Evolutionary conservation across 1,140 invertebrate species (phyloP), one percentile per base, ranked within the genome.

Genomic region (Meloidogyne hapla): DNA sequence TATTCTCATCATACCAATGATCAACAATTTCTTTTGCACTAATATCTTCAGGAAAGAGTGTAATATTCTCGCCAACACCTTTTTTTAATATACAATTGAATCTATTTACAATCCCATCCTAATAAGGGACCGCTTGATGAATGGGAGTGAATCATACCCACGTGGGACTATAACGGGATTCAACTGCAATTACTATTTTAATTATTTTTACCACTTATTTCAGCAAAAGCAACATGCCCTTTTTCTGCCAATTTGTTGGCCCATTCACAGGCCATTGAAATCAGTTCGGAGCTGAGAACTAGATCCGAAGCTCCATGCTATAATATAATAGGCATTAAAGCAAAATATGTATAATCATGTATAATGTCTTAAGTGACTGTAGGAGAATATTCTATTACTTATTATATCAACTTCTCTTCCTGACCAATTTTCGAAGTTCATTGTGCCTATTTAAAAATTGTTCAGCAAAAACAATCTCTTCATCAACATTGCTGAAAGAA

Each of bases 1-100:
- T 77, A 64, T 85, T 77, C 70, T 86, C 84, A 42, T 77, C 73
- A 74, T 86, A 86, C 84, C 84, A 87, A 74, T 86, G 79, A 45
- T 84, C 85, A 45, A 81, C 79, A 21, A 86, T 82, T 62, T 87
- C 85, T 21, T 65, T 66, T 2, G 85, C 79, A 67, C 69, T 67
- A 28, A 85, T 80, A 48, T 78, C 74, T 23, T 48, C 63, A 33
- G 85, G 84, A 69, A 86, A 87, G 28, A 87, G 81, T 61, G 84
- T 86, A 23, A 86, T 85, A 71, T 83, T 84, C 68, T 85, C 84
- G 13, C 84, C 84, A 33, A 87, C 69, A 23, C 82, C 85, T 84
- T 28, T 15, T 74, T 18, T 62, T 13, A 9, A 38, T 65, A 33
- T 33, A n/a, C 3, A n/a, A n/a, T 26, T 48, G 1, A n/a, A n/a